Percentiles rank a stretch among this genome's conserved stretches.
phyloP scores from a whole-genome alignment of 53 echinoderm and acorn worm species.

The Zoroaster sp. region DNA sequence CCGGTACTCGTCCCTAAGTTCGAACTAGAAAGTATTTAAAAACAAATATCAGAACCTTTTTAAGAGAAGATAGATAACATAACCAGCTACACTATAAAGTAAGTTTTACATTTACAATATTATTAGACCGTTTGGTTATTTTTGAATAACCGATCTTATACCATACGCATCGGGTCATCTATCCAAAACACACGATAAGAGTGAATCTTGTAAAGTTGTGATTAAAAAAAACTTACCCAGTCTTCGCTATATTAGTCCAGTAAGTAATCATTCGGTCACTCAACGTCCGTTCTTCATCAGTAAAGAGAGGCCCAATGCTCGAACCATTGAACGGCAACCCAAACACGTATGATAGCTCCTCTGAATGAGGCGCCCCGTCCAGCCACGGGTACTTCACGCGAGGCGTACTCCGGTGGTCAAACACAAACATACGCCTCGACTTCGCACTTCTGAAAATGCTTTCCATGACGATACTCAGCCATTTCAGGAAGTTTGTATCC shows the following conservation, averaged over 20 bases:
- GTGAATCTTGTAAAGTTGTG: too few species aligned
- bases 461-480: neutral
- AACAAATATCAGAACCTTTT: too few species aligned
- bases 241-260: slow-evolving; percentile 95
- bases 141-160: too few species aligned
- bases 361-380: slow-evolving; percentile 74
- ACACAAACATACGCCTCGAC: slow-evolving; percentile 49
- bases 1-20: too few species aligned
- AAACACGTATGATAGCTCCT: slow-evolving; percentile 69
- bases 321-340: slow-evolving; percentile 73
- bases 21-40: too few species aligned
- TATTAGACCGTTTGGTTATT: too few species aligned
- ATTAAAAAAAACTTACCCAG: slow-evolving; percentile 85
- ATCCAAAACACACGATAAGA: neutral
- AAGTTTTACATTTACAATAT: too few species aligned
- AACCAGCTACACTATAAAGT: too few species aligned
- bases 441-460: neutral
- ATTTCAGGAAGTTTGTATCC: slow-evolving; percentile 8
- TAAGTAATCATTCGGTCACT: slow-evolving; percentile 80
- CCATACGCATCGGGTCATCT: too few species aligned
- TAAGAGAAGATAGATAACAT: too few species aligned
- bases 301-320: slow-evolving; percentile 46
- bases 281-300: slow-evolving; percentile 61
- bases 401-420: slow-evolving; percentile 30
- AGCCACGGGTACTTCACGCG: slow-evolving; percentile 21